Evolutionary conservation across 2,797 vertebrate species (phyloP), one percentile per base, ranked within the genome.

Genomic region (Dendrocincla tyrannina): DNA sequence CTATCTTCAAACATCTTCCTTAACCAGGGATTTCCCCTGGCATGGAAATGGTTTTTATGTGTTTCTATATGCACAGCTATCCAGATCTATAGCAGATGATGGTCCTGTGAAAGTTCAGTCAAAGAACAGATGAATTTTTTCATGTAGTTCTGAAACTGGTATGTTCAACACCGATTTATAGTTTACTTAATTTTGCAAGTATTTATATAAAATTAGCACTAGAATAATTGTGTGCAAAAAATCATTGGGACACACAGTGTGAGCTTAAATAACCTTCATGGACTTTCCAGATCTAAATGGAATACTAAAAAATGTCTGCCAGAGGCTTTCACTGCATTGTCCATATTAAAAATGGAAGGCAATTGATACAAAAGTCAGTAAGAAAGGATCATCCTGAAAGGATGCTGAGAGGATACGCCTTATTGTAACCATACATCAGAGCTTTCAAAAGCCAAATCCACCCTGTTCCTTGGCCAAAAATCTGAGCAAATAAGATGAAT

Each of bases 11-110:
- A 50, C 5, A 52, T 46, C 62, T 72, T 30, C 35, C n/a, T 49
- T 30, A 32, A 19, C 10, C n/a, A n/a, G 19, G 55, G 41, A 68
- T 56, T 49, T 68, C 41, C 5, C 44, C 2, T 10, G 11, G 22
- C 1, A 0, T 67, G 42, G 17, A 55, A 70, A 50, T 15, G 13
- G 0, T 5, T 64, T 35, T 44, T 19, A 5, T 4, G 7, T 25
- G 5, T 63, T 75, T 70, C 23, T 63, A 2, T 23, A 13, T 24
- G 10, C 24, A 39, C 12, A 56, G 5, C 6, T 47, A 42, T 70
- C 52, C 56, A 39, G 4, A 12, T 62, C 28, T 72, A 20, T 44
- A 56, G 52, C 11, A 42, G 47, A 32, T 19, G 9, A 46, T 28
- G 22, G 11, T 60, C 52, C 32, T 69, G 37, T 35, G 20, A 27